Percentiles rank a stretch among this genome's conserved stretches.
Conservation (phyloP, 2,797 vertebrate species). For the Cuniculus paca region DNA sequence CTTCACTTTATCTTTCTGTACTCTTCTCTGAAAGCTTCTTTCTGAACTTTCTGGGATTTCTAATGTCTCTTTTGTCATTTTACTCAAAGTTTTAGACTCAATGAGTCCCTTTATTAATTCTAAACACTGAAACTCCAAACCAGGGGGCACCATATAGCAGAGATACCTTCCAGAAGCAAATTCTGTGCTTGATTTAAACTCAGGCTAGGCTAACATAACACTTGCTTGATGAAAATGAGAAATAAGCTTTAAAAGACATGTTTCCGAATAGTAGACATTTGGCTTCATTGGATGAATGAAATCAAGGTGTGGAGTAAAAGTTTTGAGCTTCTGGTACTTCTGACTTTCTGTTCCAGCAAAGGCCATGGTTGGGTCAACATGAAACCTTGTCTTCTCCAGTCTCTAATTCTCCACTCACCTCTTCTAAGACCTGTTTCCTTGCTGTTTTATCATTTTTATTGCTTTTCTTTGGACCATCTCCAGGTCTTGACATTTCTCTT, state of each 20-base stretch:
- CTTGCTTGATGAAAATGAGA: not conserved
- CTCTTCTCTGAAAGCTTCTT: not conserved
- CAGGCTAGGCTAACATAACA: not conserved
- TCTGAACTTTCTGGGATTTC: not conserved
- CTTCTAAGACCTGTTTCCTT: conserved; percentile 5
- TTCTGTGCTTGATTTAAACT: conserved; percentile 50
- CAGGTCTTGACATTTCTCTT: conserved; percentile 74
- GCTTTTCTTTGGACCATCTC: conserved; percentile 67
- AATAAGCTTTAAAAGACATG: not conserved
- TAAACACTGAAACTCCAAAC: not conserved
- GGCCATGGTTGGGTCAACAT: not conserved
- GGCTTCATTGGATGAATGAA: not conserved
- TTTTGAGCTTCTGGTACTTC: not conserved
- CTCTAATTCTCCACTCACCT: conserved; percentile 25
- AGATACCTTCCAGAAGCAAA: not conserved
- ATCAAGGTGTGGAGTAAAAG: not conserved
- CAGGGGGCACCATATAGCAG: not conserved
- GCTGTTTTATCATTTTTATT: conserved; percentile 76
- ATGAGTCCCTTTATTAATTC: not conserved
- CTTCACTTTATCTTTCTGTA: not conserved
- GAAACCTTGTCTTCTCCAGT: not conserved
- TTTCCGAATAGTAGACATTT: conserved; percentile 31
- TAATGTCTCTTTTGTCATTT: not conserved
- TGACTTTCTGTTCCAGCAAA: conserved; percentile 20
- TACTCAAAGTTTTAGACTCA: not conserved